Conservation (phyloP, 37 sponge, comb jelly and placozoan genomes). For the Aplysina aerophoba region DNA sequence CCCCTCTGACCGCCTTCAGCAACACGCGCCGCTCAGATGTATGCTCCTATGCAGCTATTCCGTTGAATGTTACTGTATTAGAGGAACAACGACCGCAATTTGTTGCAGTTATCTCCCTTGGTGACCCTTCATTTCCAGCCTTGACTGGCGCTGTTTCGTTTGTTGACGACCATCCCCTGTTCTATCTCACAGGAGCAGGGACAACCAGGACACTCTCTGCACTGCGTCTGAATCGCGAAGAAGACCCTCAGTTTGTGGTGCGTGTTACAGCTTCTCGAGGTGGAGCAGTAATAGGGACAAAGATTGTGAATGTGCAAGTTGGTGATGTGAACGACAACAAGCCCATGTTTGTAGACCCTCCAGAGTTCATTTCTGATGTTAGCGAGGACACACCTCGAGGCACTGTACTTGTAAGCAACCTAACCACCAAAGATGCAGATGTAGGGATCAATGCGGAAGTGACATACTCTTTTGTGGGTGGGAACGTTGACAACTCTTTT, state of each 20-base stretch:
- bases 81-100: constrained; percentile 9
- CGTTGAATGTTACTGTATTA: background rate
- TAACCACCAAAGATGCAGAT: constrained; percentile 48
- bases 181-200: constrained; percentile 15
- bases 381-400: constrained; percentile 9
- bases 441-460: constrained; percentile 35
- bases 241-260: background rate
- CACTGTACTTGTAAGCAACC: background rate
- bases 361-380: background rate
- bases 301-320: constrained; percentile 42
- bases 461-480: constrained; percentile 34
- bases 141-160: background rate
- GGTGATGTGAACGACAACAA: constrained; percentile 64
- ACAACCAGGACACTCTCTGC: background rate
- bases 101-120: background rate
- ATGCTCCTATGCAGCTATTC: background rate
- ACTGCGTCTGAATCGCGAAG: constrained; percentile 10
- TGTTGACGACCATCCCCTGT: background rate
- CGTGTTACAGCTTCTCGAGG: background rate
- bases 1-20: background rate
- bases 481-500: constrained; percentile 53
- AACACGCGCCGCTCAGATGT: constrained; percentile 12
- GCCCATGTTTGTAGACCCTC: constrained; percentile 56
- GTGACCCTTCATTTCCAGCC: constrained; percentile 10
- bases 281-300: background rate